phyloP scores from a whole-genome alignment of 2,797 vertebrate species.

The Onychomys arenicola region DNA sequence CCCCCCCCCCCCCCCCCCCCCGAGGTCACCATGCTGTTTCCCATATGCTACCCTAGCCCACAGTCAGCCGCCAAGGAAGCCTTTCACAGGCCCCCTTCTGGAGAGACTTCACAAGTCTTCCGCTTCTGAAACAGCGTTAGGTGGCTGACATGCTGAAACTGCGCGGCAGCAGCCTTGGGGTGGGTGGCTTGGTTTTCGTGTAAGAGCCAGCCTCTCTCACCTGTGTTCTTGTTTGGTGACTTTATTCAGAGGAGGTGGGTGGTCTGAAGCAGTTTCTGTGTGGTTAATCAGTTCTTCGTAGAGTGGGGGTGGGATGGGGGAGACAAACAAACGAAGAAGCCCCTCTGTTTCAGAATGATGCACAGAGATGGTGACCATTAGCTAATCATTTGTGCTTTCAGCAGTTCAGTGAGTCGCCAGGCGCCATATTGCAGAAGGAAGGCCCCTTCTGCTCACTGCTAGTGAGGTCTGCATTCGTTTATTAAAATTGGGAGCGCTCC shows the following conservation, averaged over 20 bases:
- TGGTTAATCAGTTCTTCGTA: constrained; percentile 74
- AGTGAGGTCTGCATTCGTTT: constrained; percentile 28
- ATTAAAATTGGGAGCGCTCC: not conserved
- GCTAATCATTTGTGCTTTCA: constrained; percentile 45
- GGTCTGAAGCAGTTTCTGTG: constrained; percentile 69
- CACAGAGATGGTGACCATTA: constrained; percentile 58
- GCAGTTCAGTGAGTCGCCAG: constrained; percentile 35
- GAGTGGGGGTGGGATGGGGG: not conserved
- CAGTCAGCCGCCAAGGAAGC: constrained; percentile 73
- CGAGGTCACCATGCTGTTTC: constrained; percentile 79
- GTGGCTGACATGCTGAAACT: constrained; percentile 73
- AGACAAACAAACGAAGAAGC: too few species aligned
- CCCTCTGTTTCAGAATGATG: constrained; percentile 65
- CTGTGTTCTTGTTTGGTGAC: constrained; percentile 55
- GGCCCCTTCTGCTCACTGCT: not conserved
- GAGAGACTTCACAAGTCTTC: constrained; percentile 46
- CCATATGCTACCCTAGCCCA: constrained; percentile 5
- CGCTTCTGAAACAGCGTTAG: constrained; percentile 73
- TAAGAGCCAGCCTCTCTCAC: constrained; percentile 56
- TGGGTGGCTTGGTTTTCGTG: constrained; percentile 58
- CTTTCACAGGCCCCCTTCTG: constrained; percentile 74
- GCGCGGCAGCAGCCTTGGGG: constrained; percentile 64
- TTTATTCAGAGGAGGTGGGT: constrained; percentile 67
- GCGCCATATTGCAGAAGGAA: not conserved
- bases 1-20: constrained; percentile 62